These are phyloP conservation scores for Falco punctatus DNA, from an alignment of 2,113 vertebrate genomes.

Conservation along the genomic window DNA sequence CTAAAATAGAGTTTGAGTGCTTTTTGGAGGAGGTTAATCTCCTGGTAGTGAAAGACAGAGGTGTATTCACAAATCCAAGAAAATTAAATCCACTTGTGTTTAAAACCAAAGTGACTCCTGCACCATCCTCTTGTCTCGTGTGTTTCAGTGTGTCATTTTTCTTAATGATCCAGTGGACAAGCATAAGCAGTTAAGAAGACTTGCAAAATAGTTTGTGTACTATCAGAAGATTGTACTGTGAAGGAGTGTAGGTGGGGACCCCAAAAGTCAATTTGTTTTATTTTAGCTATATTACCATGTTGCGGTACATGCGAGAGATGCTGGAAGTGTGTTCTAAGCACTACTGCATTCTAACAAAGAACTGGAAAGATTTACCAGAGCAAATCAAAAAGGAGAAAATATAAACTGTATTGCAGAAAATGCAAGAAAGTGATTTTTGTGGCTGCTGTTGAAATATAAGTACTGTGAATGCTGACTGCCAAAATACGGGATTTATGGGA, in stretches of 20 bases:
- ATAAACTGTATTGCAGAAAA: slow-evolving; percentile 56
- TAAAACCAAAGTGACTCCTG: background rate
- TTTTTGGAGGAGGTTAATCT: background rate
- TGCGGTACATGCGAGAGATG: background rate
- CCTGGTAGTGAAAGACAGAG: background rate
- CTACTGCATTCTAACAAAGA: slow-evolving; percentile 17
- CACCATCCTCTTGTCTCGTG: background rate
- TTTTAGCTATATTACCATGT: background rate
- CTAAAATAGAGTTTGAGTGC: background rate
- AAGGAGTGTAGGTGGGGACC: background rate
- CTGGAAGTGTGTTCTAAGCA: background rate
- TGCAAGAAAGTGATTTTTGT: slow-evolving; percentile 31
- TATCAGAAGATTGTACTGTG: background rate
- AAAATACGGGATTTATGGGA: slow-evolving; percentile 69
- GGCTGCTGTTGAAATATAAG: slow-evolving; percentile 73
- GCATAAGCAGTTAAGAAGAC: background rate
- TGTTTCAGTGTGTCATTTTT: background rate
- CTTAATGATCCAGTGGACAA: background rate
- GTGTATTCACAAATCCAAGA: background rate
- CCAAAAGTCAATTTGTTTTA: background rate
- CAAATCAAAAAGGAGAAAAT: background rate
- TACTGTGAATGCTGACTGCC: slow-evolving; percentile 70
- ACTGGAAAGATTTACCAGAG: slow-evolving; percentile 56
- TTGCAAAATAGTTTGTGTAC: background rate
- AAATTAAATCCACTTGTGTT: background rate